Base-by-base conservation (phyloP, 2,797 vertebrate species). In the Anguilla anguilla region DNA sequence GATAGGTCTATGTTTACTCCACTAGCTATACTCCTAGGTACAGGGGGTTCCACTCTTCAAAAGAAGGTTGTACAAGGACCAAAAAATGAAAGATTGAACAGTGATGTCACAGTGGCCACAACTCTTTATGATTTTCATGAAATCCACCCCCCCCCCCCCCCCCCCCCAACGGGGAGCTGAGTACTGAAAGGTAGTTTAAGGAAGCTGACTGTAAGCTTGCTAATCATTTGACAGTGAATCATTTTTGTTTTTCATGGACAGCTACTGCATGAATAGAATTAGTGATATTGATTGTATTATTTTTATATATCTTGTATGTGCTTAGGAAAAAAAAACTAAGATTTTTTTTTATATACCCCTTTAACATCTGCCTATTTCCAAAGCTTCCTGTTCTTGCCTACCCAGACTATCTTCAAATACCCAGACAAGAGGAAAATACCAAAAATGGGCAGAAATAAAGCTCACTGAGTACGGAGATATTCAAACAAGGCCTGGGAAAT, bases 1-100 rank as follows among this genome's bases (percentile, higher is more conserved):
- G 72, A 55, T 89, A 82, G 85, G 51, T 31, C 19, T 82, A 10
- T n/a, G n/a, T 82, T 86, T 6, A 13, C 35, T 43, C 72, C 72
- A 43, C 35, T 43, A 13, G 11, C 35, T 3, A 11, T 77, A 17
- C 17, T 17, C 43, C 31, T 43, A 77, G 31, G 72, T 39, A 39
- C 35, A 77, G 17, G n/a, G 72, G 15, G 72, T 77, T 77, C 31
- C 35, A 39, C 35, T 77, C 2, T 35, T 17, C 72, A 39, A 22
- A 35, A 25, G 31, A 13, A 77, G 72, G 35, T 77, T 43, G 35
- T 77, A 35, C 72, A 17, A 43, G 35, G 72, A 77, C 72, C 35
- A 77, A 77, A 13, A 77, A 43, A 77, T 77, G 72, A 43, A 39
- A 25, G 72, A 77, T 77, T 39, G 72, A 9, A 43, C 72, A 77